Percentiles rank a stretch among this genome's conserved stretches.
Evolutionary conservation across 1,140 invertebrate genomes (phyloP).

Genomic region (Colletes gigas): DNA sequence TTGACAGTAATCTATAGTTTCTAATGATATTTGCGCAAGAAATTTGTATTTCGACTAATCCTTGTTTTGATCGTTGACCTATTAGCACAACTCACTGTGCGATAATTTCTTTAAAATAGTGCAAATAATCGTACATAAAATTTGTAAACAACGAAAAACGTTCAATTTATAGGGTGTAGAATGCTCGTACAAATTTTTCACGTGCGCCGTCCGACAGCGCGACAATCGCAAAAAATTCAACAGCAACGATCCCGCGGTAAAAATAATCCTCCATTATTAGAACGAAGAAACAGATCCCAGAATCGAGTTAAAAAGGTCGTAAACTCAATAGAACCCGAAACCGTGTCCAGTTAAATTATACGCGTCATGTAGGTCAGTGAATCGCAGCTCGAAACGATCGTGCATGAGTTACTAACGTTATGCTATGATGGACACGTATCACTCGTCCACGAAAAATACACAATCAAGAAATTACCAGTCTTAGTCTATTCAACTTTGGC

Average conservation of each 20-base stretch:
- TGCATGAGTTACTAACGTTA: constrained; percentile 6
- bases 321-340: constrained; percentile 27
- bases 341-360: constrained; percentile 30
- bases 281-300: neutral
- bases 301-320: neutral
- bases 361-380: constrained; percentile 49
- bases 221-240: neutral
- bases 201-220: neutral
- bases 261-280: constrained; percentile 8
- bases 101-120: too few relatives aligned
- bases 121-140: too few relatives aligned
- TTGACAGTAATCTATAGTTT: too few relatives aligned
- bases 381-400: constrained; percentile 32
- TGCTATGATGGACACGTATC: constrained; percentile 1
- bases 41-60: too few relatives aligned
- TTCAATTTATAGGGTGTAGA: neutral
- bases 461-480: neutral
- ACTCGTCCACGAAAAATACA: neutral
- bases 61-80: too few relatives aligned
- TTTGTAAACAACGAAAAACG: neutral
- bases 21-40: too few relatives aligned
- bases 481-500: neutral
- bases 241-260: neutral
- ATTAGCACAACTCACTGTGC: too few relatives aligned
- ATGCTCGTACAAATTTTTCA: neutral